These are phyloP conservation scores for Blastobasis adustella DNA, from an alignment of 2,888 invertebrate genomes.

Conservation along the genomic window DNA sequence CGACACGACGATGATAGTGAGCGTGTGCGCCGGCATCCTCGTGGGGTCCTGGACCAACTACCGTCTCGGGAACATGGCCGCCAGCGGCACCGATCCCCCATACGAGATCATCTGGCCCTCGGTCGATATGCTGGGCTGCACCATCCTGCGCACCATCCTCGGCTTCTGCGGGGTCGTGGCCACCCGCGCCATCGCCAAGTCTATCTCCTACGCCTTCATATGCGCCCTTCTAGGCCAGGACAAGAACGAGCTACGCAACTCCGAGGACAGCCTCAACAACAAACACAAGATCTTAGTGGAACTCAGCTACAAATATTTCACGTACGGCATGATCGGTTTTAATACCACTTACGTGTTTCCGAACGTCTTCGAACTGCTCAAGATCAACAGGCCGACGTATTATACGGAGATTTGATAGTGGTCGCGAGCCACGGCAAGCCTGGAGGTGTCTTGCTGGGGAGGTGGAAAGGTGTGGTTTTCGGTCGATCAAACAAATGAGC, in stretches of 20 bases:
- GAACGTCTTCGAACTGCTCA: constrained; percentile 82
- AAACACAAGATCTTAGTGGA: constrained; percentile 86
- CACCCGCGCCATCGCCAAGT: constrained; percentile 80
- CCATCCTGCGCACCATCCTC: constrained; percentile 80
- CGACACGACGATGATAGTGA: constrained; percentile 91
- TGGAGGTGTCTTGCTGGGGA: too few relatives aligned
- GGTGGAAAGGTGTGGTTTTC: too few relatives aligned
- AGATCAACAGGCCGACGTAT: constrained; percentile 87
- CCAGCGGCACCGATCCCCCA: constrained; percentile 77
- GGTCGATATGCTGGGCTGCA: constrained; percentile 79
- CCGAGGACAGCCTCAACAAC: constrained; percentile 79
- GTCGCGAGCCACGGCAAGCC: background rate
- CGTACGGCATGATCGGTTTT: constrained; percentile 86
- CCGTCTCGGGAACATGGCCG: constrained; percentile 82
- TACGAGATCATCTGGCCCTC: constrained; percentile 88
- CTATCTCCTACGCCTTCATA: constrained; percentile 79
- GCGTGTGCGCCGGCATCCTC: constrained; percentile 85
- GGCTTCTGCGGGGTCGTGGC: constrained; percentile 85
- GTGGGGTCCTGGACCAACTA: constrained; percentile 90
- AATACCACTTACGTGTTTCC: constrained; percentile 86
- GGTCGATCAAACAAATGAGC: too few relatives aligned
- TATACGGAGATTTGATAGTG: constrained; percentile 84
- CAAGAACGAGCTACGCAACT: constrained; percentile 77
- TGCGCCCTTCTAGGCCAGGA: constrained; percentile 82
- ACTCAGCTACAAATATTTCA: constrained; percentile 87